These are phyloP conservation scores for Parazoanthus swiftii DNA, from an alignment of 92 coral and sea anemone species.

Conservation along the genomic window DNA sequence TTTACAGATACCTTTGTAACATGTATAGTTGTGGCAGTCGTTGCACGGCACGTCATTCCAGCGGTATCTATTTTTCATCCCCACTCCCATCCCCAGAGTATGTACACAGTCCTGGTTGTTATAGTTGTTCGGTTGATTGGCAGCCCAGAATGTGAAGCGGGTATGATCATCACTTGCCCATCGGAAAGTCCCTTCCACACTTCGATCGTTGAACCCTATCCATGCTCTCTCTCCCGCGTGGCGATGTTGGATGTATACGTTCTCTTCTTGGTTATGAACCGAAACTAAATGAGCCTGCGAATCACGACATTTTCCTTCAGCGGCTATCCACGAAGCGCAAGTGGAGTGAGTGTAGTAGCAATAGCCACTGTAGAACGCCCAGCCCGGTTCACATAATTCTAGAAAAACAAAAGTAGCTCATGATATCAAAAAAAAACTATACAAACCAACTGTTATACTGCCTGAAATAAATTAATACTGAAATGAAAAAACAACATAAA, in stretches of 20 bases:
- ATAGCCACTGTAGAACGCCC: constrained; percentile 52
- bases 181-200: constrained; percentile 46
- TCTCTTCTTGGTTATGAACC: constrained; percentile 61
- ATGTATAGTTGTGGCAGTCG: constrained; percentile 63
- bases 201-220: constrained; percentile 53
- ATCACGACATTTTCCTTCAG: constrained; percentile 38
- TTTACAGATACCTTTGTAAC: constrained; percentile 50
- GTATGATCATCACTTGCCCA: constrained; percentile 47
- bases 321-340: constrained; percentile 51
- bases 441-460: too few species aligned
- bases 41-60: constrained; percentile 62
- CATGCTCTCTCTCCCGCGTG: constrained; percentile 56
- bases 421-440: neutral
- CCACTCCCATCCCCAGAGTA: constrained; percentile 49
- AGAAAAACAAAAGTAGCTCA: neutral
- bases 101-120: constrained; percentile 64
- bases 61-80: constrained; percentile 31
- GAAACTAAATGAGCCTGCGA: constrained; percentile 47
- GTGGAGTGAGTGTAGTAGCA: constrained; percentile 45
- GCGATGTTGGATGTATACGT: constrained; percentile 59
- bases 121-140: constrained; percentile 50
- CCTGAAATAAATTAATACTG: too few species aligned
- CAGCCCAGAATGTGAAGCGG: constrained; percentile 59
- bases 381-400: constrained; percentile 51
- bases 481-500: too few species aligned